These are phyloP conservation scores for Bujurquina vittata DNA, from an alignment of 2,113 vertebrate species.

Conservation along the genomic window DNA sequence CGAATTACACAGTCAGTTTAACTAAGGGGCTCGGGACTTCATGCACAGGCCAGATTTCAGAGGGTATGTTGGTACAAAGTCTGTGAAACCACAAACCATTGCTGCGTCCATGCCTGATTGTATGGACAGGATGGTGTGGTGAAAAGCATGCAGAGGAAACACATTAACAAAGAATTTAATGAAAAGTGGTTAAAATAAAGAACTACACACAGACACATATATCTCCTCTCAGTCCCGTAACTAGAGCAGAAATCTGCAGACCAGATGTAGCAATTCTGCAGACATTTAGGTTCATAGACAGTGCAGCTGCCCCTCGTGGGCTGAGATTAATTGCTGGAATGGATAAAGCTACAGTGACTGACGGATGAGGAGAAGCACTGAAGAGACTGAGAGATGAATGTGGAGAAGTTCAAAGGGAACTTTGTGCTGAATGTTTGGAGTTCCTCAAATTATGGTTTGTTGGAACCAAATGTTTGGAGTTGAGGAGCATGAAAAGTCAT, in stretches of 20 bases:
- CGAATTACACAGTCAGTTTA: constrained; percentile 73
- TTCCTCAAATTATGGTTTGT: background rate
- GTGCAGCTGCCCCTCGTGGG: constrained; percentile 59
- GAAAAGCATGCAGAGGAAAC: constrained; percentile 8
- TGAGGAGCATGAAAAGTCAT: background rate
- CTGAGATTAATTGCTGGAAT: constrained; percentile 65
- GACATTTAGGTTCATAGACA: constrained; percentile 58
- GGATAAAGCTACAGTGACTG: constrained; percentile 65
- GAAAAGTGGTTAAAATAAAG: constrained; percentile 3
- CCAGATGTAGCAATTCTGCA: constrained; percentile 13
- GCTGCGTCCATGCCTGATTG: constrained; percentile 27
- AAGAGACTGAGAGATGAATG: constrained; percentile 38
- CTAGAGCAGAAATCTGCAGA: constrained; percentile 38
- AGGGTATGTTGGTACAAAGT: constrained; percentile 47
- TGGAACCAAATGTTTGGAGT: constrained; percentile 2
- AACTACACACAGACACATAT: background rate
- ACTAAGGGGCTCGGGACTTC: constrained; percentile 42
- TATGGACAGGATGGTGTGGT: background rate
- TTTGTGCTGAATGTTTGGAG: background rate
- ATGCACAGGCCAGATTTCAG: constrained; percentile 53
- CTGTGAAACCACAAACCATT: constrained; percentile 39
- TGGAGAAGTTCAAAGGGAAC: constrained; percentile 37
- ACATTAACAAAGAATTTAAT: constrained; percentile 27
- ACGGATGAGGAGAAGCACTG: constrained; percentile 48
- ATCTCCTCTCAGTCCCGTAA: background rate